Percentiles rank a stretch among this genome's conserved stretches.
phyloP scores from a whole-genome alignment of 2,113 vertebrate genomes.

The Nothocercus nigrocapillus region DNA sequence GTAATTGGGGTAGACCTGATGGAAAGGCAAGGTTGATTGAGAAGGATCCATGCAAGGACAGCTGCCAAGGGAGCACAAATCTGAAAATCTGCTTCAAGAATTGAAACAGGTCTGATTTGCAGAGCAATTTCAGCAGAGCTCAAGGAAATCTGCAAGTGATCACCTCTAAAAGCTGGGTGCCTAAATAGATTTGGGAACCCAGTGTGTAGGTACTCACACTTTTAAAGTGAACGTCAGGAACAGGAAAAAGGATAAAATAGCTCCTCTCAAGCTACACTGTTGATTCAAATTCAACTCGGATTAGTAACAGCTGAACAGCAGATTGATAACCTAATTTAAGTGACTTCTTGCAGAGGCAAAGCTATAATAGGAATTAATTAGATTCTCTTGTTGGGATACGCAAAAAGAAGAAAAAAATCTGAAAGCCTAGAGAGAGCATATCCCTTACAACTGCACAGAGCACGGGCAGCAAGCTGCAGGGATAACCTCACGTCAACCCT shows the following conservation, averaged over 20 bases:
- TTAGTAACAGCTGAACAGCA: conserved; percentile 49
- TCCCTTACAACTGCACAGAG: conserved; percentile 27
- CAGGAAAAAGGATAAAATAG: background rate
- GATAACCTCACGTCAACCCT: conserved; percentile 9
- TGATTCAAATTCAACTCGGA: conserved; percentile 35
- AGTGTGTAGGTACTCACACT: background rate
- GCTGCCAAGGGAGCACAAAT: background rate
- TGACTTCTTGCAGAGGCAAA: conserved; percentile 34
- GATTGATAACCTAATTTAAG: conserved; percentile 37
- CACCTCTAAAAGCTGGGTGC: background rate
- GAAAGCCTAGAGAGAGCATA: conserved; percentile 41
- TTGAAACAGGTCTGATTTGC: background rate
- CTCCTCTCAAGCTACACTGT: background rate
- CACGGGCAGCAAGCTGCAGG: background rate
- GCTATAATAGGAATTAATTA: conserved; percentile 36
- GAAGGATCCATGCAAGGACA: background rate
- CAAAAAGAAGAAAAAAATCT: background rate
- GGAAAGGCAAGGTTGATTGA: background rate
- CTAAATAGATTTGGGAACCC: background rate
- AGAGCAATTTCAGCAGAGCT: background rate
- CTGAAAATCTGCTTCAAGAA: background rate
- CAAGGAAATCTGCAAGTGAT: background rate
- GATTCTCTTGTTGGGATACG: conserved; percentile 29
- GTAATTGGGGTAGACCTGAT: background rate
- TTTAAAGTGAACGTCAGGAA: conserved; percentile 22